Conservation (phyloP, 2,113 vertebrate species). For the Murina feae region DNA sequence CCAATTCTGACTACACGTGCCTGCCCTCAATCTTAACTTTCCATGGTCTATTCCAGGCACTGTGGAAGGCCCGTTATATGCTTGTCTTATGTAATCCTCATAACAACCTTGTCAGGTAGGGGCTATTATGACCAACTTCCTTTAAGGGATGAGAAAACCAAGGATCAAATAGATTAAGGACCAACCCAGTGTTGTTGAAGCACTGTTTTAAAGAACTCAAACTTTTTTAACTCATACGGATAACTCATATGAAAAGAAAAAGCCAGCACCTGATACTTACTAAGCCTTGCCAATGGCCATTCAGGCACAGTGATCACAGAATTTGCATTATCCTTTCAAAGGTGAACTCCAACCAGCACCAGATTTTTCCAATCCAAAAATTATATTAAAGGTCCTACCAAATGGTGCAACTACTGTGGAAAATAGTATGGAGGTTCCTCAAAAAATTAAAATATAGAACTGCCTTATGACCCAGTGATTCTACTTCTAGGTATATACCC, state of each 20-base stretch:
- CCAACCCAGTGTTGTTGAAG: background rate
- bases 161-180: background rate
- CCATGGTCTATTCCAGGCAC: background rate
- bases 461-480: background rate
- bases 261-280: background rate
- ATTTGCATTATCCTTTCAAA: background rate
- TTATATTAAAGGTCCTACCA: background rate
- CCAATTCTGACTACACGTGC: background rate
- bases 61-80: background rate
- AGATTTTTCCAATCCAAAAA: constrained; percentile 43
- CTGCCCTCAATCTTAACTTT: background rate
- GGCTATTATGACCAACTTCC: background rate
- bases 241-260: background rate
- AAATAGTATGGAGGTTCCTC: background rate
- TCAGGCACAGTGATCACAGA: background rate
- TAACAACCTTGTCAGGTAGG: background rate
- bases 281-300: background rate
- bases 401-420: background rate
- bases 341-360: background rate
- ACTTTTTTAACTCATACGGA: constrained; percentile 47
- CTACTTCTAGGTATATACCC: background rate
- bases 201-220: constrained; percentile 50
- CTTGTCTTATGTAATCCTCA: background rate
- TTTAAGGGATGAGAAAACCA: background rate
- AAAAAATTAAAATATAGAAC: background rate